phyloP scores from a whole-genome alignment of 2,113 vertebrate species.

The Grammomys surdaster region DNA sequence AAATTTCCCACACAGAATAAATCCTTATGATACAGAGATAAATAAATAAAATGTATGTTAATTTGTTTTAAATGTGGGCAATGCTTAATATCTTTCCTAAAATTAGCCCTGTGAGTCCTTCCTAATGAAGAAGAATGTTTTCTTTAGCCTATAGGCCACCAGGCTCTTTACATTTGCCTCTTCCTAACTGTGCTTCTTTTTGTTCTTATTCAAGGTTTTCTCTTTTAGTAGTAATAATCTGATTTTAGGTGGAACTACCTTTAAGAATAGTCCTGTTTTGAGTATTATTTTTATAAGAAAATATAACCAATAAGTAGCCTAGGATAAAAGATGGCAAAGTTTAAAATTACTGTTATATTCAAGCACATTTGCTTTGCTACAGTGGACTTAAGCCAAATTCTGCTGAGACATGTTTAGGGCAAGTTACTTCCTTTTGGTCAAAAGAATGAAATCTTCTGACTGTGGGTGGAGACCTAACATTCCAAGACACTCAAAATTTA shows the following conservation, averaged over 20 bases:
- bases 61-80: slow-evolving; percentile 28
- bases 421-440: not conserved
- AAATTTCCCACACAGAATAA: not conserved
- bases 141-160: not conserved
- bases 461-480: not conserved
- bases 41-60: not conserved
- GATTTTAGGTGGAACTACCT: not conserved
- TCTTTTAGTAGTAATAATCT: not conserved
- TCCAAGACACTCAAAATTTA: not conserved
- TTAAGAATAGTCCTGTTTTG: not conserved
- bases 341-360: not conserved
- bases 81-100: not conserved
- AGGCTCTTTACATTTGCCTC: not conserved
- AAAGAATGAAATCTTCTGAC: not conserved
- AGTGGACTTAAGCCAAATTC: not conserved
- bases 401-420: not conserved
- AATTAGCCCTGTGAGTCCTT: not conserved
- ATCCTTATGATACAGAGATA: not conserved
- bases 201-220: not conserved
- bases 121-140: not conserved
- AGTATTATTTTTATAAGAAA: slow-evolving; percentile 52
- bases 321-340: not conserved
- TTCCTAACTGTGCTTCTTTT: not conserved
- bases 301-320: not conserved
- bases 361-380: not conserved